Evolutionary conservation across 2,113 vertebrate genomes (phyloP).

Genomic region (Forbesichthys agassizii): DNA sequence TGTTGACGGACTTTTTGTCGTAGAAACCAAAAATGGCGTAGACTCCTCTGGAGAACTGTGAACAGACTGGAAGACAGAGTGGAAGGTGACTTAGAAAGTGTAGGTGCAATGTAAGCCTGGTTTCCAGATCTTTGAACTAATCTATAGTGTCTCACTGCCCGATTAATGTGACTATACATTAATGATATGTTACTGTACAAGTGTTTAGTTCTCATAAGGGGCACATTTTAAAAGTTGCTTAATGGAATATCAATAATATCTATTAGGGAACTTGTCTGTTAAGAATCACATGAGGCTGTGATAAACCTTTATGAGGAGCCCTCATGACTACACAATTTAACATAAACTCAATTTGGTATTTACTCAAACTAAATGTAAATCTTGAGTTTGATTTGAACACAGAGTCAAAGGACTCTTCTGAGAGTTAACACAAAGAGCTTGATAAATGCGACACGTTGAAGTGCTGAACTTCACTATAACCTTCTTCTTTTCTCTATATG

Average conservation of each 20-base stretch:
- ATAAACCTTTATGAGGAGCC: background rate
- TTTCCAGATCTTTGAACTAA: no score
- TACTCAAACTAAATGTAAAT: no score
- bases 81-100: background rate
- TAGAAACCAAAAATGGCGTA: slow-evolving; percentile 99
- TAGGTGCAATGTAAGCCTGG: background rate
- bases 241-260: background rate
- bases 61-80: slow-evolving; percentile 85
- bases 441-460: no score
- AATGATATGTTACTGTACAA: background rate
- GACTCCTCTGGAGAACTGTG: slow-evolving; percentile 98
- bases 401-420: no score
- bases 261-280: background rate
- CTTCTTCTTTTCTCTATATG: background rate
- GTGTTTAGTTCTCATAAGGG: background rate
- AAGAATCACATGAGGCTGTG: background rate
- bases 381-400: no score
- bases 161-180: background rate
- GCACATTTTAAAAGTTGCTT: background rate
- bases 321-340: background rate
- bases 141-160: no score
- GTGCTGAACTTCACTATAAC: no score
- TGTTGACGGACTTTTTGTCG: slow-evolving; percentile 99
- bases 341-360: no score
- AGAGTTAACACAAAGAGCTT: no score